Percentiles rank a stretch among this genome's conserved stretches.
These are phyloP conservation scores for Ferrisia virgata DNA, from an alignment of 2,888 invertebrate species.

Conservation along the genomic window DNA sequence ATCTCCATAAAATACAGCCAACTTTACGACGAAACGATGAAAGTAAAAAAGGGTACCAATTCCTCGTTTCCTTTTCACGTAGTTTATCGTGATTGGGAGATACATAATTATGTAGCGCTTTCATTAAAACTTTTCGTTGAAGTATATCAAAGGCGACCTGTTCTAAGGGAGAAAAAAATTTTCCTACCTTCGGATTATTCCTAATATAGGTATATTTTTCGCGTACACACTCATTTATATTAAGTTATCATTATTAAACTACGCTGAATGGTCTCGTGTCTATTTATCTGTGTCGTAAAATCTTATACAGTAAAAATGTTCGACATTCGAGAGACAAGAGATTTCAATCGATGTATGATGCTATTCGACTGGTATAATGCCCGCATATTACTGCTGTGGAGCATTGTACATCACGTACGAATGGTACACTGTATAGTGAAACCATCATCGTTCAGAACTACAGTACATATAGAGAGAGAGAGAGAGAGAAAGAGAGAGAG, in stretches of 20 bases:
- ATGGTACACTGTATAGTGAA: background rate
- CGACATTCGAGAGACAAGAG: background rate
- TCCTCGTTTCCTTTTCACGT: background rate
- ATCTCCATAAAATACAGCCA: constrained; percentile 5
- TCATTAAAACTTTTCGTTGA: background rate
- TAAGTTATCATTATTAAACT: background rate
- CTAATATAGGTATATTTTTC: too few relatives aligned
- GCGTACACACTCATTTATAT: background rate
- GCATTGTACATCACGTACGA: background rate
- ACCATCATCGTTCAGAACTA: background rate
- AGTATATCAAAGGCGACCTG: constrained; percentile 11
- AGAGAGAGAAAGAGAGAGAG: background rate
- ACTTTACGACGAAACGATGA: background rate
- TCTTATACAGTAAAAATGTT: background rate
- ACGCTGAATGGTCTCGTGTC: background rate
- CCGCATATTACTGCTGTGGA: too few relatives aligned
- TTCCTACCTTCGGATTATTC: background rate
- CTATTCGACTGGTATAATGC: background rate
- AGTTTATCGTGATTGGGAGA: background rate
- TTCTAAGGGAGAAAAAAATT: background rate
- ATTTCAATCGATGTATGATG: background rate
- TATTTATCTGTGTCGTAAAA: background rate
- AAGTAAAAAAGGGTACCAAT: constrained; percentile 5
- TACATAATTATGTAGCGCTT: constrained; percentile 26
- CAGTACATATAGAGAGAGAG: background rate